A percentile compares a stretch with the other conserved stretches of the same genome.
Evolutionary conservation across 1,140 invertebrate genomes (phyloP).

Genomic region (Nephila pilipes): DNA sequence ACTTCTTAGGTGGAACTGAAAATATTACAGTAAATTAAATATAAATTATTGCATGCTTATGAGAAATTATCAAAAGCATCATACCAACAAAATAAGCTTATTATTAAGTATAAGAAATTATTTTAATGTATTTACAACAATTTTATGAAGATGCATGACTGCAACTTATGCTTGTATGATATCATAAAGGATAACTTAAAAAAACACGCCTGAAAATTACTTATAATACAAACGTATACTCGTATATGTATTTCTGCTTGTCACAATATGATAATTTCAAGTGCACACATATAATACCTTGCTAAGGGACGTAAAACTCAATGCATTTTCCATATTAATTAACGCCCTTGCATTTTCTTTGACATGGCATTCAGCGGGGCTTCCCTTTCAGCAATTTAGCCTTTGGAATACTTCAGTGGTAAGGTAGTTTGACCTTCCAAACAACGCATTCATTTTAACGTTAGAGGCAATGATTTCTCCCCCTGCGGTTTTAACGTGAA

Average conservation of each 20-base stretch:
- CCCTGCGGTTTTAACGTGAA: conserved; percentile 19
- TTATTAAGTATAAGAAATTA: too few relatives aligned
- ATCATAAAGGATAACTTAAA: background rate
- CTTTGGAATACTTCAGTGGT: background rate
- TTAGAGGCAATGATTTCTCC: conserved; percentile 25
- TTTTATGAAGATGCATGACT: background rate
- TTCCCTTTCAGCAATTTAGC: conserved; percentile 13
- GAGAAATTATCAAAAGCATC: too few relatives aligned
- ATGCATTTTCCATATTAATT: conserved; percentile 26
- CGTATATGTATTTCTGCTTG: background rate
- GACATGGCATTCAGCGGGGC: background rate
- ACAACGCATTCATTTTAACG: background rate
- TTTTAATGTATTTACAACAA: background rate
- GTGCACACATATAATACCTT: background rate
- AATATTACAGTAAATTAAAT: too few relatives aligned
- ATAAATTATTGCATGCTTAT: too few relatives aligned
- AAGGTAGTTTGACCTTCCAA: conserved; percentile 17
- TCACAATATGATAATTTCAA: background rate
- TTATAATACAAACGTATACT: background rate
- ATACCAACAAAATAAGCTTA: too few relatives aligned
- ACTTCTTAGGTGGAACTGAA: too few relatives aligned
- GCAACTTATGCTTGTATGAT: background rate
- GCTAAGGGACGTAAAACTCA: background rate
- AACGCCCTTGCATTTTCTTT: background rate
- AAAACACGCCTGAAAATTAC: too few relatives aligned